These are phyloP conservation scores for Himalopsyche phryganea DNA, from an alignment of 1,140 invertebrate genomes.

Conservation along the genomic window DNA sequence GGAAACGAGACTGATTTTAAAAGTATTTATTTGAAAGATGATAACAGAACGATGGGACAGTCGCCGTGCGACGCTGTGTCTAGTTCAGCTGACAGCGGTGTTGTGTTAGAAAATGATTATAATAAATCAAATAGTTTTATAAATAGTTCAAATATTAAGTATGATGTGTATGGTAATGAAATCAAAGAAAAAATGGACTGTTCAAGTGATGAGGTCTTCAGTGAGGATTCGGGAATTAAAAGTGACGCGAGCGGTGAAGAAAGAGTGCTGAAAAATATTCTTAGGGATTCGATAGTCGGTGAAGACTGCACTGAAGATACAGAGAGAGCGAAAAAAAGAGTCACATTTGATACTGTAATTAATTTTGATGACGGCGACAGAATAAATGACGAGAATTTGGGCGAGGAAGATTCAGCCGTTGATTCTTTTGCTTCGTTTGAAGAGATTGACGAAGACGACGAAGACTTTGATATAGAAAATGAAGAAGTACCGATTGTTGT, in stretches of 20 bases:
- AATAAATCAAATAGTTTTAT: too few species aligned
- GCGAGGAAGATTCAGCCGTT: slow-evolving; percentile 20
- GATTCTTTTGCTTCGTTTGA: slow-evolving; percentile 26
- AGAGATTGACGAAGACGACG: slow-evolving; percentile 15
- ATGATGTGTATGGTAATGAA: too few species aligned
- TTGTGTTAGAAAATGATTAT: too few species aligned
- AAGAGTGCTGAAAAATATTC: slow-evolving; percentile 25
- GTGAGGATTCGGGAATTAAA: too few species aligned
- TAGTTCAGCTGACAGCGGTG: too few species aligned
- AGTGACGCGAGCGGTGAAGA: not conserved
- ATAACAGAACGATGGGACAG: too few species aligned
- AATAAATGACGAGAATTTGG: slow-evolving; percentile 19
- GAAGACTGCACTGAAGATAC: slow-evolving; percentile 13
- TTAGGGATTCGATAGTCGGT: slow-evolving; percentile 13
- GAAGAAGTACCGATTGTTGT: slow-evolving; percentile 7
- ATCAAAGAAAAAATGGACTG: too few species aligned
- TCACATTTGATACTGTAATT: slow-evolving; percentile 31
- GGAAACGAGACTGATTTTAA: too few species aligned
- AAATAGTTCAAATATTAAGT: too few species aligned
- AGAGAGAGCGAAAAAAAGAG: slow-evolving; percentile 26
- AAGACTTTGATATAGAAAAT: slow-evolving; percentile 14
- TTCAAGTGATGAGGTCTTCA: too few species aligned
- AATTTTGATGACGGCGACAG: slow-evolving; percentile 31
- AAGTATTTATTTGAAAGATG: too few species aligned
- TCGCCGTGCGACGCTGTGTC: too few species aligned